A percentile compares a stretch with the other conserved stretches of the same genome.
These are phyloP conservation scores for Drosophila nr. perissopoda DNA, from an alignment of 2,888 invertebrate genomes.

Conservation along the genomic window DNA sequence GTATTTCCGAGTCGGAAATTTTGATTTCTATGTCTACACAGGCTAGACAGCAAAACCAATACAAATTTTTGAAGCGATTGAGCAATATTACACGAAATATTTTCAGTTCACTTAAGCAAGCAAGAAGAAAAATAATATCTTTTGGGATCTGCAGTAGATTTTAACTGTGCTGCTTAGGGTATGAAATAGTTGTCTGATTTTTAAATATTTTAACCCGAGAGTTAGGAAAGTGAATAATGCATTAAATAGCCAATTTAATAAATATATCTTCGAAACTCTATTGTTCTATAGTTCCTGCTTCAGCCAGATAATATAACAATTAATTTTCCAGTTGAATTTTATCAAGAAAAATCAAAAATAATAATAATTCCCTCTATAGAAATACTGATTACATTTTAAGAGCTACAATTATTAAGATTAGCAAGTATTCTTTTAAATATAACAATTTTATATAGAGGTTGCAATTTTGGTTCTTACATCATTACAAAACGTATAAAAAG, in stretches of 20 bases:
- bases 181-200: not conserved
- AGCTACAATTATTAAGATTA: not conserved
- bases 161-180: not conserved
- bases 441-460: constrained; percentile 21
- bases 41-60: not conserved
- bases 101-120: not conserved
- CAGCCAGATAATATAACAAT: not conserved
- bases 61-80: not conserved
- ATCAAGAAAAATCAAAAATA: not conserved
- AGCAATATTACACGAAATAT: not conserved
- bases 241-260: not conserved
- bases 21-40: not conserved
- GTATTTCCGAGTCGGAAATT: not conserved
- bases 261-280: not conserved
- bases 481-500: constrained; percentile 47
- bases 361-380: not conserved
- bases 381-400: not conserved
- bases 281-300: not conserved
- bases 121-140: not conserved
- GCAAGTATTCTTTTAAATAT: not conserved
- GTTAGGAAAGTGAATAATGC: not conserved
- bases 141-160: not conserved
- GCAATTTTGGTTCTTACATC: constrained; percentile 27
- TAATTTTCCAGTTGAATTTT: not conserved
- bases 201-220: not conserved